Base-by-base conservation (phyloP, 2,888 invertebrate species). In the Cataglyphis albicans region DNA sequence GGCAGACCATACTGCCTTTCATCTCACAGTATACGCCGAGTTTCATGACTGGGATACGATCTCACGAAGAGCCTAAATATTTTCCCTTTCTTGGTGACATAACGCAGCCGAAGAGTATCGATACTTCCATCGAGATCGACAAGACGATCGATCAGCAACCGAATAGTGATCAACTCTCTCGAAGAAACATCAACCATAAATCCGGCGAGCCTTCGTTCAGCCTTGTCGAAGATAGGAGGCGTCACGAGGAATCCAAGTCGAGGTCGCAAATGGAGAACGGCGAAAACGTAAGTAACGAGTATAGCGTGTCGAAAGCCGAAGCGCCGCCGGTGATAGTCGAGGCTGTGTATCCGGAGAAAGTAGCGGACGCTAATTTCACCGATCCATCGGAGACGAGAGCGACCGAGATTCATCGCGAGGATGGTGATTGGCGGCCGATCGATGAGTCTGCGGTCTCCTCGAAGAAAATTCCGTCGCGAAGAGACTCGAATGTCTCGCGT, bases 11-110 rank as follows among this genome's bases (percentile, higher is more conserved):
- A 1, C 93, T 97, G 75, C 97, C 97, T 0, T 93, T 98, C 7
- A 97, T 98, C 12, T 97, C 97, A 18, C 97, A 97, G 64, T 97
- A 97, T 93, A 97, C 97, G 0, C 97, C 98, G 0, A 96, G 96
- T 82, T 96, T 97, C 86, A 94, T 96, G 5, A 92, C 91, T 0
- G 92, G 91, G 0, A 84, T 88, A 6, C 88, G 92, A 15, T 21
- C n/a, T 12, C 96, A 95, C 84, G 95, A 96, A 5, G 95, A 95
- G 7, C 96, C 96, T 0, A 96, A 96, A 73, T 97, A 96, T 90
- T 97, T 97, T 84, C 97, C 97, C 3, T 96, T 96, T 6, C 92
- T 95, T 84, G 95, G 95, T 21, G 91, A 93, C 61, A 81, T 86
- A 29, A 1, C 32, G 29, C 44, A 67, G 6, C n/a, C 72, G n/a